Percentiles rank a stretch among this genome's conserved stretches.
Conservation (phyloP, 2,888 invertebrate genomes). For the Pollenia amentaria region DNA sequence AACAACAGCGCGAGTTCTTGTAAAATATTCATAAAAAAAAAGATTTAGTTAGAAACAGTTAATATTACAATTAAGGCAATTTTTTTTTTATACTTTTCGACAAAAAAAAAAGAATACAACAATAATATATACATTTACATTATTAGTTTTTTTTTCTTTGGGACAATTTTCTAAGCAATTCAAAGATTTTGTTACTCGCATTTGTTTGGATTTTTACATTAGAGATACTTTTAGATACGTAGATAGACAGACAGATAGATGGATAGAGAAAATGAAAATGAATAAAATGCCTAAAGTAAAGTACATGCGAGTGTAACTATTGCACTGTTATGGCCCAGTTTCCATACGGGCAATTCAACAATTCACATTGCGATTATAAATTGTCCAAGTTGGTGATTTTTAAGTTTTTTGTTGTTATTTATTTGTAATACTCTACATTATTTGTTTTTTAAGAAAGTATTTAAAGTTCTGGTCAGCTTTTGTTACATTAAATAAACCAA, state of each 20-base stretch:
- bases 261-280: slow-evolving; percentile 51
- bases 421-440: slow-evolving; percentile 28
- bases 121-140: slow-evolving; percentile 39
- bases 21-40: slow-evolving; percentile 17
- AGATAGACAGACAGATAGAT: slow-evolving; percentile 55
- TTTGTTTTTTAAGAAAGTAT: background rate
- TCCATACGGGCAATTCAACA: slow-evolving; percentile 68
- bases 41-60: slow-evolving; percentile 50
- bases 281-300: slow-evolving; percentile 53
- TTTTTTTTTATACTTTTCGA: slow-evolving; percentile 21
- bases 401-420: slow-evolving; percentile 29
- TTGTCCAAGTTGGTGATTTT: slow-evolving; percentile 71
- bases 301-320: slow-evolving; percentile 53
- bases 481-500: background rate
- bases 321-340: slow-evolving; percentile 70
- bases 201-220: background rate
- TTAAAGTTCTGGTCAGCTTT: background rate
- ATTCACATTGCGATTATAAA: slow-evolving; percentile 73
- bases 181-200: slow-evolving; percentile 33
- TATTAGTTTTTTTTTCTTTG: background rate
- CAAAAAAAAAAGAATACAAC: background rate
- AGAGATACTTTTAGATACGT: slow-evolving; percentile 40
- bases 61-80: slow-evolving; percentile 71
- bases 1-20: background rate
- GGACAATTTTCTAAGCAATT: slow-evolving; percentile 34